Conservation (phyloP, 2,113 vertebrate genomes). For the Callocephalon fimbriatum region DNA sequence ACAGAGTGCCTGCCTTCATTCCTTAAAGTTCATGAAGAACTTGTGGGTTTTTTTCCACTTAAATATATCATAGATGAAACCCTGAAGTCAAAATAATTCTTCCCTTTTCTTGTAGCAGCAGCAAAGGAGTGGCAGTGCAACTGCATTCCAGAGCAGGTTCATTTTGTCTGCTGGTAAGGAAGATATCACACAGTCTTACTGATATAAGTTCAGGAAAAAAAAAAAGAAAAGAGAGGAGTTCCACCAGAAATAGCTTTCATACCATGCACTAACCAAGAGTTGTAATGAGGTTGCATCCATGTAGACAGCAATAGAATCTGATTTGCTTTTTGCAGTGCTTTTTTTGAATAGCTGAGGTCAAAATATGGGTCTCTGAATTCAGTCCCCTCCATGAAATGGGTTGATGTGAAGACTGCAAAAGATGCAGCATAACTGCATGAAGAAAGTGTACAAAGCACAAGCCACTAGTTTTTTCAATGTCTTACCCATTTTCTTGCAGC, state of each 20-base stretch:
- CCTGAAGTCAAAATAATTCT: background rate
- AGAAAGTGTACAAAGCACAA: background rate
- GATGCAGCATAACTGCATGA: background rate
- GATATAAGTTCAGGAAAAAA: fast-evolving
- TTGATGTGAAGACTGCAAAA: background rate
- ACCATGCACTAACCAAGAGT: background rate
- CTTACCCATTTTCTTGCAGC: background rate
- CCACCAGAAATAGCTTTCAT: background rate
- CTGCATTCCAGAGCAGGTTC: background rate
- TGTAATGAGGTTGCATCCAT: background rate
- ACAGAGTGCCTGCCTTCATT: background rate
- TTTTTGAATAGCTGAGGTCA: background rate
- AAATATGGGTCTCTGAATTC: background rate
- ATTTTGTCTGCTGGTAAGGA: background rate
- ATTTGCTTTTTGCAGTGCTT: background rate
- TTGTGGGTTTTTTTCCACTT: background rate
- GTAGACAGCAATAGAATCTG: background rate
- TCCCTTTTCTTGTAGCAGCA: background rate
- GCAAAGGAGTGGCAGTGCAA: background rate
- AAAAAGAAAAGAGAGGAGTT: background rate
- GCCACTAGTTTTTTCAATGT: background rate
- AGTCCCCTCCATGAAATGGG: background rate
- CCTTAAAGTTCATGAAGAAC: background rate
- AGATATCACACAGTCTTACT: background rate
- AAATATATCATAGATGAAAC: background rate